Percentiles rank a stretch among this genome's conserved stretches.
Conservation (phyloP, 53 echinoderm and acorn worm species). For the Paracentrotus lividus region DNA sequence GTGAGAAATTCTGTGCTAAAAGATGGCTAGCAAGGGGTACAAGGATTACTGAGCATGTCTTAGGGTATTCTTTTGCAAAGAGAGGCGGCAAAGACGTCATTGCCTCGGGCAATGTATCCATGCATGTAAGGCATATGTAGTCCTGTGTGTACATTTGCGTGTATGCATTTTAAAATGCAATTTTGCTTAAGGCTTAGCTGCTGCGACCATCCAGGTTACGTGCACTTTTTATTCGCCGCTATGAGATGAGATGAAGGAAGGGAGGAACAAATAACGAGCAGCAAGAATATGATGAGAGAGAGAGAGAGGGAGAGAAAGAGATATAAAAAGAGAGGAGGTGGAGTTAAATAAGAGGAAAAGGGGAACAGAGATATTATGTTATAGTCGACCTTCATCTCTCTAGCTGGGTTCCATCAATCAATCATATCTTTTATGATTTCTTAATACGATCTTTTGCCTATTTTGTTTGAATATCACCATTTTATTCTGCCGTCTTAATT, state of each 20-base stretch:
- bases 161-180: conserved; percentile 62
- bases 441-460: background rate
- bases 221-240: conserved; percentile 47
- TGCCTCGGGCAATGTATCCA: conserved; percentile 54
- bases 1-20: background rate
- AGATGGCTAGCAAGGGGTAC: conserved; percentile 14
- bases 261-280: conserved; percentile 37
- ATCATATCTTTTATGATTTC: background rate
- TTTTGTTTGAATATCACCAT: background rate
- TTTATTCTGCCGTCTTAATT: background rate
- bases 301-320: background rate
- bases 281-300: background rate
- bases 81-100: conserved; percentile 59
- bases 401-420: background rate
- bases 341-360: conserved; percentile 1
- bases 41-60: conserved; percentile 12
- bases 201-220: conserved; percentile 18
- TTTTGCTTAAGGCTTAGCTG: conserved; percentile 57
- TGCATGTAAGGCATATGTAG: conserved; percentile 61
- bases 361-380: background rate
- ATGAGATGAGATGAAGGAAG: background rate
- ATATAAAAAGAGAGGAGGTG: background rate
- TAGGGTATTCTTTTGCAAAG: background rate
- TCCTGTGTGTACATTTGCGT: conserved; percentile 57
- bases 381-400: background rate